Conservation (phyloP, 37 sponge, comb jelly and placozoan species). For the Tethya wilhelma region DNA sequence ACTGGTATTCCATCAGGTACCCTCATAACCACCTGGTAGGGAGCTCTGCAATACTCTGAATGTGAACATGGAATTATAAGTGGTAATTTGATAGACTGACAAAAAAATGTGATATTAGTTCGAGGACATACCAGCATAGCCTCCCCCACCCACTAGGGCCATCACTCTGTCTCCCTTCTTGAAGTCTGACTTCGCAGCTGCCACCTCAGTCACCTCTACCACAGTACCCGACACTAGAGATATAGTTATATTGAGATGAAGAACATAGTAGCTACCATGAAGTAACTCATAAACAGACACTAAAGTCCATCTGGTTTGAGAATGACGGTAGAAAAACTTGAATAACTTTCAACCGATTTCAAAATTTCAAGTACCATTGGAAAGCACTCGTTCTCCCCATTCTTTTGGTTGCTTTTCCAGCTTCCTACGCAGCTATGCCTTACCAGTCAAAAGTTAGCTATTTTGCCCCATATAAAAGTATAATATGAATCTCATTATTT, state of each 20-base stretch:
- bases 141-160: constrained; percentile 91
- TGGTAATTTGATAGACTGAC: background rate
- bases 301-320: no score
- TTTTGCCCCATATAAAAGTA: no score
- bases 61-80: background rate
- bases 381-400: no score
- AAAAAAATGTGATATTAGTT: background rate
- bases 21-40: constrained; percentile 76
- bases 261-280: background rate
- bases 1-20: constrained; percentile 60
- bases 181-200: constrained; percentile 38
- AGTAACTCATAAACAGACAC: background rate
- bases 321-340: no score
- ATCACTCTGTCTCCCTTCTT: constrained; percentile 82
- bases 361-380: no score
- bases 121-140: constrained; percentile 80
- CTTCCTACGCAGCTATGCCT: no score
- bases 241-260: background rate
- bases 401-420: no score
- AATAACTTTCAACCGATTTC: no score
- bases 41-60: constrained; percentile 75
- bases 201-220: constrained; percentile 34
- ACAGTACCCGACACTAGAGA: constrained; percentile 79
- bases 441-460: no score
- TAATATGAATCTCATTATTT: no score